Evolutionary conservation across 2,113 vertebrate genomes (phyloP).

Genomic region (Noctilio leporinus): DNA sequence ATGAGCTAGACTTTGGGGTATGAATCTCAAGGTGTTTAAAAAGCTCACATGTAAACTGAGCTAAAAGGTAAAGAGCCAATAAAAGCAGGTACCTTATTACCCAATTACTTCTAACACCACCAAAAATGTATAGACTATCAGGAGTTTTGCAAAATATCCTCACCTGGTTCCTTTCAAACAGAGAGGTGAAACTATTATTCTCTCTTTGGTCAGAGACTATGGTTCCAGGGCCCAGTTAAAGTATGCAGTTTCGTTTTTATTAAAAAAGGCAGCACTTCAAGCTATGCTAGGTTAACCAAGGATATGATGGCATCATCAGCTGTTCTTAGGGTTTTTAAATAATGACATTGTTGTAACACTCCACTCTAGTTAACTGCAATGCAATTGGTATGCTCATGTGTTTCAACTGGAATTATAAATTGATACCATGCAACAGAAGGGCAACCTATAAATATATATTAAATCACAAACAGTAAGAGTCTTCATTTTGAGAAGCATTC

Average conservation of each 20-base stretch:
- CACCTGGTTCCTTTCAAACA: neutral
- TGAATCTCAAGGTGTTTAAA: neutral
- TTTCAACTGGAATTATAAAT: neutral
- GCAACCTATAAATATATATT: neutral
- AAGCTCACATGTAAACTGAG: neutral
- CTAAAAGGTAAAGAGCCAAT: neutral
- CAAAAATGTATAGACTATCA: neutral
- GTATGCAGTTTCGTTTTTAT: neutral
- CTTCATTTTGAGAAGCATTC: neutral
- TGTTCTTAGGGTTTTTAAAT: neutral
- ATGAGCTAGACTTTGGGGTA: neutral
- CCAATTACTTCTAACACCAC: constrained; percentile 2
- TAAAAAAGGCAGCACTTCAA: neutral
- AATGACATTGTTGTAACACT: neutral
- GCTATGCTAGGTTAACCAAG: neutral
- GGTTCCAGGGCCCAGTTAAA: neutral
- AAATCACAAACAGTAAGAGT: neutral
- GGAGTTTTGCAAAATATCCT: neutral
- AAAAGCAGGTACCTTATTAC: constrained; percentile 7
- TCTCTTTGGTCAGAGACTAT: neutral
- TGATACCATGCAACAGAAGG: neutral
- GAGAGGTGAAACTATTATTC: neutral
- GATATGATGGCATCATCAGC: neutral
- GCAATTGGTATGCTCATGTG: neutral
- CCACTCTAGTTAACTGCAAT: neutral